Evolutionary conservation across 2,113 vertebrate genomes (phyloP), one percentile per base, ranked within the genome.

Genomic region (Megaleporinus macrocephalus): DNA sequence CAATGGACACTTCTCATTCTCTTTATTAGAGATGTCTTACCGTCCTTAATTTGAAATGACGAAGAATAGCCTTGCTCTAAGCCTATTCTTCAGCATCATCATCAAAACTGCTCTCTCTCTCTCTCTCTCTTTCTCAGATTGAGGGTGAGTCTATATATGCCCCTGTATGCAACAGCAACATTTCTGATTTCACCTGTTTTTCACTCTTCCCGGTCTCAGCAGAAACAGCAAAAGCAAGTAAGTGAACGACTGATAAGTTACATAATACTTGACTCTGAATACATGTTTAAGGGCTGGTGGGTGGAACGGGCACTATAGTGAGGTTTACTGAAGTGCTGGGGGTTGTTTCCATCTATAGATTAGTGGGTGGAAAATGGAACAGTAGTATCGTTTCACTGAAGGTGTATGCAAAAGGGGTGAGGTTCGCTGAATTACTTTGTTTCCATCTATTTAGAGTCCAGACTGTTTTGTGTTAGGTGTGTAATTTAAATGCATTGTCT

Each of bases 1-100:
- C 76, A 22, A 80, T 51, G 80, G 55, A 62, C 70, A 78, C 83
- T 78, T 82, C 66, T 78, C 72, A 81, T 33, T 62, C 79, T 77
- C 55, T 83, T 84, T 83, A 83, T 81, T 71, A 57, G 49, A 20
- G 18, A 20, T 68, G 80, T 59, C 59, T 62, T 77, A 36, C 74
- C 36, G 27, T 59, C 73, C 68, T 86, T 83, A 83, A 78, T 84
- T 80, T 75, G 66, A 81, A 77, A 66, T 47, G 81, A 80, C 65
- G 71, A 86, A 36, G 68, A 77, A 77, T 68, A 66, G 62, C 14
- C 33, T 59, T 44, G 24, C 22, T 80, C 68, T 5, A 69, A 57
- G 24, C 55, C 55, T 61, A 53, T 73, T 76, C 78, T 74, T 72
- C 69, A 55, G 76, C 33, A 79, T 53, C 61, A 18, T 82, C 78